Evolutionary conservation across 2,113 vertebrate genomes (phyloP).

Genomic region (Percopsis transmontana): DNA sequence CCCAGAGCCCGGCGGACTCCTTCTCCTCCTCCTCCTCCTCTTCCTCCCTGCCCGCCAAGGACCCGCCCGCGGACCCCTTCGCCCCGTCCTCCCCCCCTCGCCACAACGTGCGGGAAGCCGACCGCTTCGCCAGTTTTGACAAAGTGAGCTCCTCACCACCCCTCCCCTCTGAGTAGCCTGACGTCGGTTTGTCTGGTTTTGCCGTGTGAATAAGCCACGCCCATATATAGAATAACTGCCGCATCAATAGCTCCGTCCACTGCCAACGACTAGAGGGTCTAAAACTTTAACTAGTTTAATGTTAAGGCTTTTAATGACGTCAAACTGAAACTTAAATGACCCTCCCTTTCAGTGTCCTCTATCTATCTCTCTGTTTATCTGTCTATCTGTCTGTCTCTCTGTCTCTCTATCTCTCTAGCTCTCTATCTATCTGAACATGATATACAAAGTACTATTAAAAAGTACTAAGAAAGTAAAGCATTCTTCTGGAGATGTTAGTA

Average conservation of each 20-base stretch:
- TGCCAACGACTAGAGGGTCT: conserved; percentile 47
- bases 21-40: conserved; percentile 74
- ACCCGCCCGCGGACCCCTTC: conserved; percentile 89
- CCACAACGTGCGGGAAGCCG: conserved; percentile 83
- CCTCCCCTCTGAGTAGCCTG: conserved; percentile 68
- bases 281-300: conserved; percentile 12
- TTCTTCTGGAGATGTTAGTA: no score
- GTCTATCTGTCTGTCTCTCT: conserved; percentile 11
- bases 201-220: not conserved
- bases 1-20: conserved; percentile 84
- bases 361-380: conserved; percentile 43
- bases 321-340: not conserved
- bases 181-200: conserved; percentile 55
- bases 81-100: conserved; percentile 86
- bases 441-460: no score
- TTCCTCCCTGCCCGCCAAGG: conserved; percentile 89
- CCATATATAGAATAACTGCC: conserved; percentile 28
- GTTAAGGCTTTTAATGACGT: no score
- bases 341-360: not conserved
- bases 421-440: no score
- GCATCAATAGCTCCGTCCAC: conserved; percentile 55
- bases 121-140: conserved; percentile 97
- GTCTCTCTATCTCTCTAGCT: not conserved
- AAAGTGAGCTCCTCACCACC: conserved; percentile 90
- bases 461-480: no score